Evolutionary conservation across 2,888 invertebrate species (phyloP), one percentile per base, ranked within the genome.

Genomic region (Philaethria dido): DNA sequence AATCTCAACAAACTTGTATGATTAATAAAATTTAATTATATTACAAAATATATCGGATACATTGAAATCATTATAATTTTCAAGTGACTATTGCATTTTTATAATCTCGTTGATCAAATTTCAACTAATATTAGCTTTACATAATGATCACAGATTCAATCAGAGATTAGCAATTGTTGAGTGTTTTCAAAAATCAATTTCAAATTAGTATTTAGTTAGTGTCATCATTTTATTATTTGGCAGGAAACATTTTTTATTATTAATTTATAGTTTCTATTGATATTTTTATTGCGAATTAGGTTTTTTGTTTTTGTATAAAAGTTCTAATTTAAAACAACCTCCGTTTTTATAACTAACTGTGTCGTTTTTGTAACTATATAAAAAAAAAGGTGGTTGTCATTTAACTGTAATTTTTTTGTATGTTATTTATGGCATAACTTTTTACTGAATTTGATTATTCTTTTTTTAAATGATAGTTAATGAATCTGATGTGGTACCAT

Each of bases 111-210:
- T 29, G 29, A 33, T 47, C 45, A 60, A 60, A 47, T 33, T 57
- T 16, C 29, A 47, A 47, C 45, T 47, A 45, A 60, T 47, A 60
- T 47, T 13, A 60, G 45, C 45, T 33, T 47, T 33, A 60, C 60
- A 60, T 47, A 45, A 60, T 60, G 45, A 47, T 47, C 60, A 60
- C 45, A 45, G 45, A 29, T 60, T 44, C 25, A 33, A 60, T 60
- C 45, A 45, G 18, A 13, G 18, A 60, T 29, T 60, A 33, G 47
- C 59, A 25, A 13, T 42, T 25, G n/a, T 42, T 33, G 29, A 29
- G 44, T 47, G 44, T 33, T 44, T 8, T 22, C 22, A 22, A 42
- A 42, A 57, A 42, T 55, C 20, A 55, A 39, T 39, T 39, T 20
- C 9, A 22, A 9, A 39, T 36, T 8, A 20, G 14, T 39, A 55